Conservation (phyloP, 2,888 invertebrate genomes). For the Maniola hyperantus region DNA sequence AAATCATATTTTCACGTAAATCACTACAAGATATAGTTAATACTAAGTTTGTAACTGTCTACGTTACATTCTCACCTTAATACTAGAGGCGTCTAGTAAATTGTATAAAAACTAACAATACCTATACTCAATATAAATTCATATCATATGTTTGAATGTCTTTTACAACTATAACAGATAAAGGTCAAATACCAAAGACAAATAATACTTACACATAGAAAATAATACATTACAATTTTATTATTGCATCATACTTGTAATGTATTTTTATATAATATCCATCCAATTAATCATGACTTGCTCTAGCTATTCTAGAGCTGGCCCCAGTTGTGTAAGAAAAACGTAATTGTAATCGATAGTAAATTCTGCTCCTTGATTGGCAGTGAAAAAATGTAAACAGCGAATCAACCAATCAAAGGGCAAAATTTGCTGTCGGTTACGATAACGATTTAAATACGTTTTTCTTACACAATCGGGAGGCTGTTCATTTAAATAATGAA, state of each 20-base stretch:
- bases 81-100: conserved; percentile 3
- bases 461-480: no score
- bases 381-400: no score
- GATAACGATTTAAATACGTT: no score
- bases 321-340: no score
- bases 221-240: neutral
- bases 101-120: conserved; percentile 11
- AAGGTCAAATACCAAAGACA: neutral
- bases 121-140: neutral
- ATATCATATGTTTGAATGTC: neutral
- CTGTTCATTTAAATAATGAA: neutral
- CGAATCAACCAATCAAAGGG: no score
- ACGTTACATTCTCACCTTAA: neutral
- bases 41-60: conserved; percentile 9
- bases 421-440: no score
- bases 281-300: neutral
- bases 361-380: no score
- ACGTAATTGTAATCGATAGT: no score
- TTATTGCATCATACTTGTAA: conserved; percentile 3
- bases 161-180: neutral
- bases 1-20: conserved; percentile 1
- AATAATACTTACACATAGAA: conserved; percentile 8
- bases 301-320: neutral
- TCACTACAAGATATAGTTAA: neutral
- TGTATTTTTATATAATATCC: neutral